Percentiles rank a stretch among this genome's conserved stretches.
phyloP scores from a whole-genome alignment of 2,113 vertebrate species.

The Athene noctua region DNA sequence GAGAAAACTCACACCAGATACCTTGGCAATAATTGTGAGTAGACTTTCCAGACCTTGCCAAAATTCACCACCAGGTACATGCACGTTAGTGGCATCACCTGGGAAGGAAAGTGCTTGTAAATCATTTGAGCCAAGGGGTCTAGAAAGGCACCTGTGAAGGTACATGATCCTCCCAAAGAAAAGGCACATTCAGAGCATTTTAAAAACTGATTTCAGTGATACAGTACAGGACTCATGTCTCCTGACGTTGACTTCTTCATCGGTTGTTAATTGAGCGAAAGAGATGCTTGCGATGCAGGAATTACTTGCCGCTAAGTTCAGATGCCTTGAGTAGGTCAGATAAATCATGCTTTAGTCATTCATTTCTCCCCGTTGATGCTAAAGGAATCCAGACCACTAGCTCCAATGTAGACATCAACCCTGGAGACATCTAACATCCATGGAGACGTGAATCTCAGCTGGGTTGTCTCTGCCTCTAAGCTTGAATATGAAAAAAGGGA shows the following conservation, averaged over 20 bases:
- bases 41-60: neutral
- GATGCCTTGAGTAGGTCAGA: neutral
- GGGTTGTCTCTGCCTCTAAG: neutral
- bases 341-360: neutral
- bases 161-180: neutral
- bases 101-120: neutral
- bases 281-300: neutral
- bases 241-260: neutral
- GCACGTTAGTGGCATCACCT: neutral
- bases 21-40: neutral
- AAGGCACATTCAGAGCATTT: neutral
- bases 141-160: neutral
- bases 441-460: neutral
- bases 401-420: neutral
- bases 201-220: neutral
- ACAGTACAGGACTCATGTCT: neutral
- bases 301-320: neutral
- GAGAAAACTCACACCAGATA: neutral
- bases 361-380: neutral
- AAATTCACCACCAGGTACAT: neutral
- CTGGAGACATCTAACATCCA: neutral
- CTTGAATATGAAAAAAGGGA: neutral
- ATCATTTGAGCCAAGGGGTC: neutral
- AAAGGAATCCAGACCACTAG: neutral
- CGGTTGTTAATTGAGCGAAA: fast-evolving